Evolutionary conservation across 2,797 vertebrate genomes (phyloP).

Genomic region (Peromyscus eremicus): DNA sequence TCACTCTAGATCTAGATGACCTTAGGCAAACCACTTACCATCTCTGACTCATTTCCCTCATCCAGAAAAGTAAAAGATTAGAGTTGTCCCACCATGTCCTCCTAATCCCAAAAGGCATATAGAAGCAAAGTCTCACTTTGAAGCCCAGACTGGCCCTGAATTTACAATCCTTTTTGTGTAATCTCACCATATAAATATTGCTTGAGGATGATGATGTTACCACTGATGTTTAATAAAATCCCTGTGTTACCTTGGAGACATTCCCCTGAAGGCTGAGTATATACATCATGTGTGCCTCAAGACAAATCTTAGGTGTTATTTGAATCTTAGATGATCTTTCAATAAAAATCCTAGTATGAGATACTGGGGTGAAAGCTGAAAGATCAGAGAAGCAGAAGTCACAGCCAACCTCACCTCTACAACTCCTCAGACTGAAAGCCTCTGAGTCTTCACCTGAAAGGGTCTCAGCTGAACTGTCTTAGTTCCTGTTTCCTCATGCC

Average conservation of each 20-base stretch:
- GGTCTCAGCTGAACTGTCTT: too few species aligned
- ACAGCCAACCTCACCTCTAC: too few species aligned
- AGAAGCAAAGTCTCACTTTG: not conserved
- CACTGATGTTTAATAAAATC: not conserved
- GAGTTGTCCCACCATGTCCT: not conserved
- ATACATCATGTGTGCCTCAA: slow-evolving; percentile 62
- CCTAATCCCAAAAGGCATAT: not conserved
- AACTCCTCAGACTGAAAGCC: too few species aligned
- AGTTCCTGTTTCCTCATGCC: too few species aligned
- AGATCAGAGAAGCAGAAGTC: too few species aligned
- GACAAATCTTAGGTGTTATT: slow-evolving; percentile 32
- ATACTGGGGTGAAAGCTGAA: too few species aligned
- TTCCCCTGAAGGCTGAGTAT: too few species aligned
- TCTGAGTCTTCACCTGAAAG: too few species aligned
- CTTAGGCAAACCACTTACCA: not conserved
- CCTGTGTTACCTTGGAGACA: not conserved
- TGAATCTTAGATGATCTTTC: too few species aligned
- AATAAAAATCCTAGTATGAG: too few species aligned
- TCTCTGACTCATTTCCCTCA: not conserved
- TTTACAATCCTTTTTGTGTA: not conserved
- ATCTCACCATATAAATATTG: not conserved
- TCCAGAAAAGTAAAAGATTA: slow-evolving; percentile 24
- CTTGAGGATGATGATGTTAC: not conserved
- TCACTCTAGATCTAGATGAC: not conserved
- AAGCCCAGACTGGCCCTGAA: not conserved